phyloP scores from a whole-genome alignment of 2,797 vertebrate species.

The Rhabdomys pumilio region DNA sequence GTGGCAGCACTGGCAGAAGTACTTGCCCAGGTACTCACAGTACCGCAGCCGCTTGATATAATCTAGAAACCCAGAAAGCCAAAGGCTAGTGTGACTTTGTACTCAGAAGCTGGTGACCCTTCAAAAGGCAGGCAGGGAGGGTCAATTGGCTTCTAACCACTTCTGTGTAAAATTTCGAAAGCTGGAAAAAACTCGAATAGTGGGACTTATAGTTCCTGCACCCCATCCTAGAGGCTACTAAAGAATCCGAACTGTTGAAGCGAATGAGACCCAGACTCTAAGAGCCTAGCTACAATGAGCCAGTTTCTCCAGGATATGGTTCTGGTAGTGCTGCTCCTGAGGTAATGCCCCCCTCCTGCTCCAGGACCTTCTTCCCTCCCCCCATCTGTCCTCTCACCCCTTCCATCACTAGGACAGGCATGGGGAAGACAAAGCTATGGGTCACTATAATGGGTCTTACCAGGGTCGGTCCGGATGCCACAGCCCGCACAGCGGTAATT shows the following conservation, averaged over 20 bases:
- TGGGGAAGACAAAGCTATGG: background rate
- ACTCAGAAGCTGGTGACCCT: fast-evolving
- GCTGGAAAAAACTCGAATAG: background rate
- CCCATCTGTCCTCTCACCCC: background rate
- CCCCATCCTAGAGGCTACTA: background rate
- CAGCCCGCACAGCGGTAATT: slow-evolving; percentile 99
- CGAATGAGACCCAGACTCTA: background rate
- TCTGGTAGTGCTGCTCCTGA: background rate
- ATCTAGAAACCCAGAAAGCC: slow-evolving; percentile 88
- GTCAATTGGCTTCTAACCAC: background rate
- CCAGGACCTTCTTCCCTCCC: background rate
- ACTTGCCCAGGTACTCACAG: slow-evolving; percentile 98
- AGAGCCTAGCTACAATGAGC: background rate
- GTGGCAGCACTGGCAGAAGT: slow-evolving; percentile 99
- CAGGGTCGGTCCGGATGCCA: slow-evolving; percentile 96
- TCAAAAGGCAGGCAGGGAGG: background rate
- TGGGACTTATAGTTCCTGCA: background rate
- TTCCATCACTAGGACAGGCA: background rate
- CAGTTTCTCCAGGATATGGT: background rate
- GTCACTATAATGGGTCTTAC: slow-evolving; percentile 86
- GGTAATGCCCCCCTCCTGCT: background rate
- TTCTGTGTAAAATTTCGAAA: background rate
- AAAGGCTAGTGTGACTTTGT: background rate
- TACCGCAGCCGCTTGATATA: slow-evolving; percentile 98
- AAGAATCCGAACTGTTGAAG: background rate